phyloP scores from a whole-genome alignment of 2,888 invertebrate species.

The Gnatocerus cornutus region DNA sequence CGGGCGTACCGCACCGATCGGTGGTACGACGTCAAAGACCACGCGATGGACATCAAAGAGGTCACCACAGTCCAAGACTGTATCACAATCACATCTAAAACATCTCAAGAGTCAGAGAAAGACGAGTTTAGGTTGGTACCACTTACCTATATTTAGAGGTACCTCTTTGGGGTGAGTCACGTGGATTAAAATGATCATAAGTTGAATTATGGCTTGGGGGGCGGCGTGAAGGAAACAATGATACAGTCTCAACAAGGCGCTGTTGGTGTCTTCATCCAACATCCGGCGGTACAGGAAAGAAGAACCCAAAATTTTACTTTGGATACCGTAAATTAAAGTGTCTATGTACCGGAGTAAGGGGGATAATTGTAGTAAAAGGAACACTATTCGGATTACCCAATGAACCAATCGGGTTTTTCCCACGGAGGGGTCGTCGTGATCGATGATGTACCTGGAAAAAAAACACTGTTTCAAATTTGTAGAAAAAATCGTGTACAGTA shows the following conservation, averaged over 20 bases:
- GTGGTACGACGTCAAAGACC: constrained; percentile 77
- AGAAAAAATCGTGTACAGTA: too few relatives aligned
- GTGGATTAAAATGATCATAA: constrained; percentile 68
- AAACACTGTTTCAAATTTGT: background rate
- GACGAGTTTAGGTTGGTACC: too few relatives aligned
- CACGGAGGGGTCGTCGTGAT: constrained; percentile 70
- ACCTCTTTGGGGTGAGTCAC: constrained; percentile 59
- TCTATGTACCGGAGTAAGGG: constrained; percentile 72
- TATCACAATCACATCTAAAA: constrained; percentile 68
- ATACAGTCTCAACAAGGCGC: constrained; percentile 69
- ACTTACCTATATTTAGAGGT: constrained; percentile 41
- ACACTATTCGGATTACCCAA: constrained; percentile 70
- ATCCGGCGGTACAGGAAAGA: constrained; percentile 68
- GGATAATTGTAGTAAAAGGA: constrained; percentile 71
- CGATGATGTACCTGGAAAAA: constrained; percentile 70
- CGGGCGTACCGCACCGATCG: constrained; percentile 75
- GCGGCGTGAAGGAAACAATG: constrained; percentile 71
- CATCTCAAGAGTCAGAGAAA: background rate
- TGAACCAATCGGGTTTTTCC: constrained; percentile 68
- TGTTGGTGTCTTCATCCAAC: constrained; percentile 72
- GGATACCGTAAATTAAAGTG: constrained; percentile 69
- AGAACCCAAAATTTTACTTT: constrained; percentile 67
- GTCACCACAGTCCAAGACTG: constrained; percentile 73
- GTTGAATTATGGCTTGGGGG: constrained; percentile 70
- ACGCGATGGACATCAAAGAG: constrained; percentile 75